Percentiles rank a stretch among this genome's conserved stretches.
These are phyloP conservation scores for Balearica regulorum DNA, from an alignment of 2,797 vertebrate genomes.

Conservation along the genomic window DNA sequence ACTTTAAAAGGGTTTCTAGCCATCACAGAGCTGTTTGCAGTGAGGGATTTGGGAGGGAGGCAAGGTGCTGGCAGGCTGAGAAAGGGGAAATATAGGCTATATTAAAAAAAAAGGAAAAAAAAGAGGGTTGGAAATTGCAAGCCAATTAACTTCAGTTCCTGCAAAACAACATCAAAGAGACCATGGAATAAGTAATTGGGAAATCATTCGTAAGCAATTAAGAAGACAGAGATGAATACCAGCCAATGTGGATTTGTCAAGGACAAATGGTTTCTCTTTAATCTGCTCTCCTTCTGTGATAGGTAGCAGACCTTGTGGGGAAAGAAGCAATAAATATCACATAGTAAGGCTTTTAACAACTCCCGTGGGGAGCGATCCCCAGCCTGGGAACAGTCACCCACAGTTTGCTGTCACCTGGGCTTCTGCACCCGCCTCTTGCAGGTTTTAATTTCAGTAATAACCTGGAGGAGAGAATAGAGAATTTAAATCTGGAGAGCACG, in stretches of 20 bases:
- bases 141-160: not conserved
- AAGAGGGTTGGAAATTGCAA: not conserved
- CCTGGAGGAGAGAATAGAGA: not conserved
- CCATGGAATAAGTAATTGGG: not conserved
- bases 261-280: not conserved
- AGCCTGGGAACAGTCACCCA: rapidly evolving
- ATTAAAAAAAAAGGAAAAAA: not conserved
- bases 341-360: not conserved
- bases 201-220: not conserved
- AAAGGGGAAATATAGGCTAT: not conserved
- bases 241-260: not conserved
- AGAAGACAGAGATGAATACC: not conserved
- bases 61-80: not conserved
- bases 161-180: not conserved
- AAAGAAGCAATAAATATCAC: not conserved
- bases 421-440: not conserved
- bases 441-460: not conserved
- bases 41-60: not conserved
- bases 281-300: not conserved
- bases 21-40: not conserved
- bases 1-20: not conserved
- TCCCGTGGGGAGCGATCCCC: rapidly evolving
- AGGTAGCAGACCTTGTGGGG: not conserved
- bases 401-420: not conserved
- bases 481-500: not conserved